phyloP scores from a whole-genome alignment of 2,888 invertebrate species.

The Chaetogeoica ovagalla region DNA sequence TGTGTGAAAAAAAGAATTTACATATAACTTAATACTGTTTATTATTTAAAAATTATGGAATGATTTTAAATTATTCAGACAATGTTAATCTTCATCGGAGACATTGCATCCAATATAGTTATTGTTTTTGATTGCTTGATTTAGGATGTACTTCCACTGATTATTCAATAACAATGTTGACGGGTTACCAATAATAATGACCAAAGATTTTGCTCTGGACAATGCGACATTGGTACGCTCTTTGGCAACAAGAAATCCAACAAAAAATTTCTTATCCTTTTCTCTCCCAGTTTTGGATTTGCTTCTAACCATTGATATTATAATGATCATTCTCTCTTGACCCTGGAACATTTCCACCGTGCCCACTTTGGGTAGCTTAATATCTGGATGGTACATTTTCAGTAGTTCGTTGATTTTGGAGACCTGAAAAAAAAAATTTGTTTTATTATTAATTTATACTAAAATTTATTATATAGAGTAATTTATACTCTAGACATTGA shows the following conservation, averaged over 20 bases:
- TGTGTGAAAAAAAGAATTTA: neutral
- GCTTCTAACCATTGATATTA: constrained; percentile 70
- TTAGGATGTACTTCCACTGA: neutral
- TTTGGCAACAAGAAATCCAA: constrained; percentile 75
- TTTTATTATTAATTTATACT: no score
- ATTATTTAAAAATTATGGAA: neutral
- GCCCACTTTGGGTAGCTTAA: constrained; percentile 69
- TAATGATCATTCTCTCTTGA: constrained; percentile 73
- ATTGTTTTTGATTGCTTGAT: constrained; percentile 3
- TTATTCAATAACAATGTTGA: neutral
- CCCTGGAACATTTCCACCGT: constrained; percentile 87
- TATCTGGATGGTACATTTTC: constrained; percentile 60
- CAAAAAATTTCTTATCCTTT: constrained; percentile 53
- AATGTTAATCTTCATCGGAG: neutral
- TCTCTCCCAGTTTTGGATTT: constrained; percentile 61
- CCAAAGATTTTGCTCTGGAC: constrained; percentile 78
- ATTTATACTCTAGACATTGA: neutral
- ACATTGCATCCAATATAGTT: constrained; percentile 37
- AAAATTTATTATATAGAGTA: no score
- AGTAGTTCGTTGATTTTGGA: constrained; percentile 66
- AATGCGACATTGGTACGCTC: constrained; percentile 87
- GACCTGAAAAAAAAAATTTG: constrained; percentile 62
- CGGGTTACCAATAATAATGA: constrained; percentile 84
- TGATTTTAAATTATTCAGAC: no score
- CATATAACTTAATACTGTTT: neutral